Evolutionary conservation across 2,797 vertebrate species (phyloP).

Genomic region (Merluccius polli): DNA sequence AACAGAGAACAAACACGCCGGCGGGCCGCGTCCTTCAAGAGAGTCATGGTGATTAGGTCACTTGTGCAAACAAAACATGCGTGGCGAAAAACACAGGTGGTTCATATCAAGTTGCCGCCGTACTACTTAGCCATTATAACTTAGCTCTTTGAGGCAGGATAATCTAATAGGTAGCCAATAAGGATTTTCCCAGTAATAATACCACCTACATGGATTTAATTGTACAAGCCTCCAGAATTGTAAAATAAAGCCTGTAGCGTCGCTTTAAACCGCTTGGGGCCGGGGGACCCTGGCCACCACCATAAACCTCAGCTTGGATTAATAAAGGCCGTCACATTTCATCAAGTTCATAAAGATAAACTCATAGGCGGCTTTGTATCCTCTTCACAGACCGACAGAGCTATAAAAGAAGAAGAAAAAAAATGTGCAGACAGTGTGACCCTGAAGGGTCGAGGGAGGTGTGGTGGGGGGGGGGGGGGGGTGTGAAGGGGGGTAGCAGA

Average conservation of each 20-base stretch:
- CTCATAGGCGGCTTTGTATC: constrained; percentile 30
- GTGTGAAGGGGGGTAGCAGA: no score
- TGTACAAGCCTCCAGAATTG: constrained; percentile 7
- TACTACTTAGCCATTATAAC: not conserved
- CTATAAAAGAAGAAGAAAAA: constrained; percentile 18
- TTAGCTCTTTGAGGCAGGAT: not conserved
- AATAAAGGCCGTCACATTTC: constrained; percentile 45
- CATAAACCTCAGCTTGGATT: constrained; percentile 35
- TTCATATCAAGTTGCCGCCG: not conserved
- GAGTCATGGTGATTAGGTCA: not conserved
- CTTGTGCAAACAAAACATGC: not conserved
- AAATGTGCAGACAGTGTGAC: constrained; percentile 31
- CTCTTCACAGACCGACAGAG: constrained; percentile 11
- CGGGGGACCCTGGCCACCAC: constrained; percentile 24
- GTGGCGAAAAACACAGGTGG: not conserved
- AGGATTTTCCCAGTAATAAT: constrained; percentile 19
- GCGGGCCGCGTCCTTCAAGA: not conserved
- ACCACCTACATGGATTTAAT: constrained; percentile 22
- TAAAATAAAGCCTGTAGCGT: constrained; percentile 9
- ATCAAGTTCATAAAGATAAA: constrained; percentile 35
- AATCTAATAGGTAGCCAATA: not conserved
- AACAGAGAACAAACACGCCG: not conserved
- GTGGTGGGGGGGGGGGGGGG: constrained; percentile 25
- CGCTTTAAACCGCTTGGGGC: constrained; percentile 30
- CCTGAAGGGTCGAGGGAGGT: constrained; percentile 19